Percentiles rank a stretch among this genome's conserved stretches.
phyloP scores from a whole-genome alignment of 2,888 invertebrate species.

The Limnephilus auricula region DNA sequence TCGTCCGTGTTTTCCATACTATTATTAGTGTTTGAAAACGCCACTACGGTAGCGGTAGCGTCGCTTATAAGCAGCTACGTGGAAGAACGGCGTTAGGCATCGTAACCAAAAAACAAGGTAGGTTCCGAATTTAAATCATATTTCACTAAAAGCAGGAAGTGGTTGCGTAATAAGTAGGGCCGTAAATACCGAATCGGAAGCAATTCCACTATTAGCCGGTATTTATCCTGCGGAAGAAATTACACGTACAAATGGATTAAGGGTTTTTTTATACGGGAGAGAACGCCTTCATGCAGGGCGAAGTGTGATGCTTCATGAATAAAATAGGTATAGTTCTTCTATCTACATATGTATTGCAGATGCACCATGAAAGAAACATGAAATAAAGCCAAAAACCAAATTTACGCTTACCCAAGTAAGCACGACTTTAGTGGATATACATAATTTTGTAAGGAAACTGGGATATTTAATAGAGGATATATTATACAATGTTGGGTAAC shows the following conservation, averaged over 20 bases:
- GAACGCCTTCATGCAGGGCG: neutral
- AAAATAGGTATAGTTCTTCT: neutral
- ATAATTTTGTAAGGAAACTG: neutral
- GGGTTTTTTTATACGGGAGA: neutral
- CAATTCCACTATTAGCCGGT: conserved; percentile 26
- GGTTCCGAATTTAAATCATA: neutral
- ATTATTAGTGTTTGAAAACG: no score
- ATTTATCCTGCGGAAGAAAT: conserved; percentile 32
- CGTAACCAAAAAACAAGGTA: neutral
- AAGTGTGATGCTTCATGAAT: neutral
- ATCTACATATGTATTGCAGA: neutral
- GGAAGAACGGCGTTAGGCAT: no score
- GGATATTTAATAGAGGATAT: no score
- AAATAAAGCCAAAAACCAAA: neutral
- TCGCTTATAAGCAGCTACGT: no score
- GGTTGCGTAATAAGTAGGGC: neutral
- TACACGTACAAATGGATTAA: conserved; percentile 38
- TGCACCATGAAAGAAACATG: neutral
- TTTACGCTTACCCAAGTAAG: neutral
- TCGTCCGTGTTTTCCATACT: no score
- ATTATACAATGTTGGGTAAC: no score
- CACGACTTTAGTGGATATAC: neutral
- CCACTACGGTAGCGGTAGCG: no score
- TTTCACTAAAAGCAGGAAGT: conserved; percentile 10
- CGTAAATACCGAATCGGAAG: conserved; percentile 36